Percentiles rank a stretch among this genome's conserved stretches.
Evolutionary conservation across 2,113 vertebrate species (phyloP).

Genomic region (Coptodon rendalli): DNA sequence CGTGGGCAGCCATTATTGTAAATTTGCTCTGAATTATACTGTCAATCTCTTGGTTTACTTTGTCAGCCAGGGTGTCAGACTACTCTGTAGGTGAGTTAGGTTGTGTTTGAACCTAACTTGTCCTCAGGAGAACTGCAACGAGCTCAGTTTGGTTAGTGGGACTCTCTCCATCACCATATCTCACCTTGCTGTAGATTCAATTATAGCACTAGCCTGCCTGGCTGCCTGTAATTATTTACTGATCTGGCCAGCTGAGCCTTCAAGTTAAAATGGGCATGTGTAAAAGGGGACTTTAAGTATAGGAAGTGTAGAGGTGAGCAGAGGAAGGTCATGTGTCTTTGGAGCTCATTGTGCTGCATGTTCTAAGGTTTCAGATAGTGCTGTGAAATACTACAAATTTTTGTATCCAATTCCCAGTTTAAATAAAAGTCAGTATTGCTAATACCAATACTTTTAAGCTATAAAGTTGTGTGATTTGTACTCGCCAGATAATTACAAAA

Average conservation of each 20-base stretch:
- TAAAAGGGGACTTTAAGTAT: neutral
- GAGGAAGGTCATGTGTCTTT: constrained; percentile 40
- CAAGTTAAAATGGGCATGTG: constrained; percentile 33
- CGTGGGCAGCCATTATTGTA: neutral
- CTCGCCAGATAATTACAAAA: neutral
- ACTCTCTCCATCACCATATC: constrained; percentile 59
- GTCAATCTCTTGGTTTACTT: constrained; percentile 23
- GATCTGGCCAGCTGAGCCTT: constrained; percentile 45
- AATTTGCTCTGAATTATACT: neutral
- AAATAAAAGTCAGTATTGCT: neutral
- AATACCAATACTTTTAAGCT: neutral
- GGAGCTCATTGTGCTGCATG: neutral
- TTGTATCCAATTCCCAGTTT: neutral
- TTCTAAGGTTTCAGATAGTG: neutral
- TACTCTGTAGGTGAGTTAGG: constrained; percentile 35
- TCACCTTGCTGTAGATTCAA: constrained; percentile 52
- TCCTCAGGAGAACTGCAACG: constrained; percentile 27
- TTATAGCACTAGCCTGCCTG: constrained; percentile 43
- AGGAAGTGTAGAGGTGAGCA: neutral
- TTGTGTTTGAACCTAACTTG: constrained; percentile 48
- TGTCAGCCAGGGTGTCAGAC: neutral
- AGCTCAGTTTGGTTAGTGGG: constrained; percentile 62
- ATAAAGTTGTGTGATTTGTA: neutral
- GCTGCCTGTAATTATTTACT: constrained; percentile 63
- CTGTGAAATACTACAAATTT: neutral